Percentiles rank a stretch among this genome's conserved stretches.
Evolutionary conservation across 2,797 vertebrate species (phyloP).

Genomic region (Chrysocyon brachyurus): DNA sequence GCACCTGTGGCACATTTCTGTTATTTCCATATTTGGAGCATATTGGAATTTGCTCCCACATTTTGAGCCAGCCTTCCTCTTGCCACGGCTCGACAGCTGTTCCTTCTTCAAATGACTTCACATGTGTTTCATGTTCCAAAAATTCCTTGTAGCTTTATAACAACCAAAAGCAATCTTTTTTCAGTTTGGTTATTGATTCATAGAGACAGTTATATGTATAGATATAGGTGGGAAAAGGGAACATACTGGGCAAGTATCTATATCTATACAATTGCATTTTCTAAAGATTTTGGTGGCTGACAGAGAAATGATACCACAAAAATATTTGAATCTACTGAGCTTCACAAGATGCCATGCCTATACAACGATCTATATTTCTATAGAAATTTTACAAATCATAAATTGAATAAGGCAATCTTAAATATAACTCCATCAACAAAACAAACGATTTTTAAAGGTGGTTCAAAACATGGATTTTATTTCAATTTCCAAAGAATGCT

Average conservation of each 20-base stretch:
- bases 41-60: not conserved
- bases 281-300: not conserved
- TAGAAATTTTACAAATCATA: not conserved
- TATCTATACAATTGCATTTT: not conserved
- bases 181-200: not conserved
- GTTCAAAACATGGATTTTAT: not conserved
- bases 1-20: not conserved
- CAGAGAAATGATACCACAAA: not conserved
- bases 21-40: not conserved
- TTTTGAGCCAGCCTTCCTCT: not conserved
- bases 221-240: not conserved
- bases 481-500: conserved; percentile 24
- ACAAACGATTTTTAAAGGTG: not conserved
- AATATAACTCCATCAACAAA: conserved; percentile 5
- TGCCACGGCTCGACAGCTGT: not conserved
- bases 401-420: not conserved
- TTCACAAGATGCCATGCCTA: not conserved
- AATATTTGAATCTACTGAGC: not conserved
- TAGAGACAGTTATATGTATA: not conserved
- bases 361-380: not conserved
- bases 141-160: not conserved
- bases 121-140: not conserved
- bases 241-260: not conserved
- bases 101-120: not conserved
- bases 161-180: not conserved